Base-by-base conservation (phyloP, 1,140 invertebrate genomes). In the Eueides isabella region DNA sequence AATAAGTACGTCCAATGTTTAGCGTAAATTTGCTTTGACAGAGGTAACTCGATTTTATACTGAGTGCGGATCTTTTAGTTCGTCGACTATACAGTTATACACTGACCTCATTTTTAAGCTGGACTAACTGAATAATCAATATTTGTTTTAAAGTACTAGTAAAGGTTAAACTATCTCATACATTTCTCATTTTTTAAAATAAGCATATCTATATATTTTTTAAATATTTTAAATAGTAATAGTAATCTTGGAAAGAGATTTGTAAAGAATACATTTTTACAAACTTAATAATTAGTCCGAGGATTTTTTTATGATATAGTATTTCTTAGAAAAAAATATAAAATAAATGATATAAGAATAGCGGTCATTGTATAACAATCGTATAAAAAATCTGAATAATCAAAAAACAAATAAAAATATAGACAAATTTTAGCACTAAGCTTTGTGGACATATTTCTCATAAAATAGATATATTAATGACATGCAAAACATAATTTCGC, bases 1-100 rank as follows among this genome's bases (percentile, higher is more conserved):
- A 33, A 33, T 65, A 11, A 65, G 23, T 65, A 64, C 33, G 29
- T 65, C 63, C 63, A 33, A 65, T 65, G 35, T 65, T 65, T 19
- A 65, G 16, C 31, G 31, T 55, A 26, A 55, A 55, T 26, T 55
- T 55, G 23, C 48, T 23, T 55, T 23, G 26, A 26, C 48, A 26
- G 48, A 19, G 26, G 23, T 55, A 55, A 55, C 48, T 55, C 48
- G 26, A 55, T 55, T 26, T 55, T 55, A 55, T 26, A 55, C 48
- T 23, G 19, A 55, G 48, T 55, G 23, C 48, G 48, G 23, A 55
- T 55, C 48, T 55, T 23, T 26, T 26, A 55, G 48, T 55, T 55
- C 19, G 23, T 55, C 23, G 48, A 55, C 48, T 55, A 55, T 26
- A 55, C 48, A 55, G 26, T 55, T 55, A 55, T 55, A 55, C 48